Percentiles rank a stretch among this genome's conserved stretches.
Evolutionary conservation across 2,888 invertebrate species (phyloP).

Genomic region (Eristalis intricaria): DNA sequence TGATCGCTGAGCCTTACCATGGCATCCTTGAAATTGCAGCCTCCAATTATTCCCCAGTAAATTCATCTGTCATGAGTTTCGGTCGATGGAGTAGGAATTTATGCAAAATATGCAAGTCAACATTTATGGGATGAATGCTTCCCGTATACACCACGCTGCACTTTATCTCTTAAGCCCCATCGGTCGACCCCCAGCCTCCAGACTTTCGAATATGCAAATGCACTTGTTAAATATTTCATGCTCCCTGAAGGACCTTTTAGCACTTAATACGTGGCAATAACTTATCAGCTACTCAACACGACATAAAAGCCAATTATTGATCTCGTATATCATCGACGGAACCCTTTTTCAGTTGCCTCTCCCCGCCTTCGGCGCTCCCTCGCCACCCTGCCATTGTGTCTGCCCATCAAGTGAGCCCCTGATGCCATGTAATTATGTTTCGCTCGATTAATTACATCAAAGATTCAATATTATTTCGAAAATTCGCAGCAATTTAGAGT

Average conservation of each 20-base stretch:
- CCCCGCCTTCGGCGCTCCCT: neutral
- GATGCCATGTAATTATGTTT: constrained; percentile 68
- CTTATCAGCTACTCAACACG: constrained; percentile 46
- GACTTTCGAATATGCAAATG: neutral
- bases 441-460: constrained; percentile 73
- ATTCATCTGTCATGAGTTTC: too few species aligned
- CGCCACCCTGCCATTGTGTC: constrained; percentile 14
- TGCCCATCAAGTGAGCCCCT: constrained; percentile 62
- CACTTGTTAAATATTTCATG: constrained; percentile 42
- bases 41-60: too few species aligned
- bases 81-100: too few species aligned
- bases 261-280: constrained; percentile 21
- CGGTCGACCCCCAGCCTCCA: neutral
- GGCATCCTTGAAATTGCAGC: too few species aligned
- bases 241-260: constrained; percentile 19
- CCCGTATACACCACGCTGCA: neutral
- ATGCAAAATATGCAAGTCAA: too few species aligned
- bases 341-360: neutral
- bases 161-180: neutral
- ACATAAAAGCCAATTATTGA: constrained; percentile 51
- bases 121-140: too few species aligned
- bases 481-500: constrained; percentile 44
- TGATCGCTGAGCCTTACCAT: too few species aligned
- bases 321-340: constrained; percentile 4
- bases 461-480: constrained; percentile 46